Evolutionary conservation across 2,888 invertebrate species (phyloP).

Genomic region (Spisula solida): DNA sequence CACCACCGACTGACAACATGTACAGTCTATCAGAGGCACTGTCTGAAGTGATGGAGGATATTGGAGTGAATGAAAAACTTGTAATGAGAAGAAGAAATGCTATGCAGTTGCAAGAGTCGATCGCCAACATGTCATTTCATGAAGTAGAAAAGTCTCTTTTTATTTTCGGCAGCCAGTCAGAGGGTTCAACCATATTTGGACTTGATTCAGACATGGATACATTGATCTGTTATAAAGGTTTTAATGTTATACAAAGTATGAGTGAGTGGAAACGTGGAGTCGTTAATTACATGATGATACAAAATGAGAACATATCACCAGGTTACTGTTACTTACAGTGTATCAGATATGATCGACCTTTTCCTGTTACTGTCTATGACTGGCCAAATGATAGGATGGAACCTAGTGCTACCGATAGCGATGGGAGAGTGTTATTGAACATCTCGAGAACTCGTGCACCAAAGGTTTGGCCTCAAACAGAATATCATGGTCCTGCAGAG

Average conservation of each 20-base stretch:
- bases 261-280: constrained; percentile 9
- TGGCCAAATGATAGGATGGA: neutral
- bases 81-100: constrained; percentile 3
- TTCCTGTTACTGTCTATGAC: neutral
- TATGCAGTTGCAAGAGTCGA: neutral
- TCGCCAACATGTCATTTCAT: neutral
- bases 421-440: neutral
- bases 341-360: neutral
- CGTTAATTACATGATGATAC: neutral
- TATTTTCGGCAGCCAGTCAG: constrained; percentile 17
- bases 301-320: constrained; percentile 16
- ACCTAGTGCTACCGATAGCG: neutral
- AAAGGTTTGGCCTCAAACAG: no score
- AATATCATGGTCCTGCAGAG: neutral
- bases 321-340: constrained; percentile 20
- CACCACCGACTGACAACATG: neutral
- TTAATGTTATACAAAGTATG: neutral
- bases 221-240: neutral
- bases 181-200: constrained; percentile 13
- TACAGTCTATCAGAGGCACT: neutral
- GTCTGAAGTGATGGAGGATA: neutral
- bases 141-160: neutral
- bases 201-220: neutral
- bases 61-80: constrained; percentile 7
- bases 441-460: neutral